Percentiles rank a stretch among this genome's conserved stretches.
Conservation (phyloP, 23 tunicate genomes). For the Pegea sp. region DNA sequence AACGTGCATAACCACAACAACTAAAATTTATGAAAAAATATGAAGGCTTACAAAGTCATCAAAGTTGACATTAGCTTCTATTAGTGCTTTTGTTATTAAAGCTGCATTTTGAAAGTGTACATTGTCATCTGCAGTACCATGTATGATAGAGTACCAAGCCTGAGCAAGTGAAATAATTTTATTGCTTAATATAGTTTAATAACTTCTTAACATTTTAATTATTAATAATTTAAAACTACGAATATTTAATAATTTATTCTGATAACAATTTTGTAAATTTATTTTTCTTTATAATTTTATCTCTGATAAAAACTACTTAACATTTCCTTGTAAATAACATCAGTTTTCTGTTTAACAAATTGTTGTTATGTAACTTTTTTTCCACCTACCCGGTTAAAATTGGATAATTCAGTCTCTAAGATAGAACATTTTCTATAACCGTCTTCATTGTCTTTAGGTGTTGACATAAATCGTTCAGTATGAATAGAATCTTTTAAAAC, state of each 20-base stretch:
- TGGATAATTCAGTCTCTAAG: no score
- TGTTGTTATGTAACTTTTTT: no score
- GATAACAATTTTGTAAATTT: no score
- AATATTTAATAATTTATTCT: no score
- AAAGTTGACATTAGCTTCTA: constrained; percentile 57
- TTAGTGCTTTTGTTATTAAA: constrained; percentile 48
- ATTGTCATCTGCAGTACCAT: constrained; percentile 94
- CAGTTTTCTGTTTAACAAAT: no score
- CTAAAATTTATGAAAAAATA: neutral
- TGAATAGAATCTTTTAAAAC: constrained; percentile 79
- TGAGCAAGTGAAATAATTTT: neutral
- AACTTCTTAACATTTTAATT: no score
- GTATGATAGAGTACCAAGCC: constrained; percentile 66
- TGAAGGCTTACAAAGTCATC: constrained; percentile 35
- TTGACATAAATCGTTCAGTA: constrained; percentile 63
- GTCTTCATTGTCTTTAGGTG: constrained; percentile 47
- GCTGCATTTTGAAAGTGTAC: constrained; percentile 97
- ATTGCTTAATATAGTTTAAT: neutral
- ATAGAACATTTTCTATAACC: constrained; percentile 76
- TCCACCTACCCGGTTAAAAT: no score
- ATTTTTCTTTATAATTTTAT: no score
- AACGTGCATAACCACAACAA: neutral
- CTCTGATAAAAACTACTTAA: no score
- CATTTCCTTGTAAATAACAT: no score
- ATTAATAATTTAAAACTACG: no score